phyloP scores from a whole-genome alignment of 2,113 vertebrate species.

The Dendropsophus ebraccatus region DNA sequence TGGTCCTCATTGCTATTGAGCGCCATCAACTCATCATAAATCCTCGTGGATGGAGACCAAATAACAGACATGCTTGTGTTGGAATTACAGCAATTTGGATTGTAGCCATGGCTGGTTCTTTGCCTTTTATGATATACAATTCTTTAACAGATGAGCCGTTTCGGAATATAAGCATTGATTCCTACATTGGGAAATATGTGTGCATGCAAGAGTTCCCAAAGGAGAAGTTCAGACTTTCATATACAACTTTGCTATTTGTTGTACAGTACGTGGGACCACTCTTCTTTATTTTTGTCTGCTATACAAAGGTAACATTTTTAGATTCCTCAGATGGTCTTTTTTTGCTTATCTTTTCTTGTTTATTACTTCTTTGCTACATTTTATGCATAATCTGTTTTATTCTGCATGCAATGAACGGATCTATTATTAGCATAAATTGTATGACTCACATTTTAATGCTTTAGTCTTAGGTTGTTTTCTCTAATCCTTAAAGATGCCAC shows the following conservation, averaged over 20 bases:
- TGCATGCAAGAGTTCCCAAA: slow-evolving; percentile 83
- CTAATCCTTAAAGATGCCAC: not conserved
- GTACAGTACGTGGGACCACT: slow-evolving; percentile 85
- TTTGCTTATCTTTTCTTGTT: too few species aligned
- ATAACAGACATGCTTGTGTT: slow-evolving; percentile 81
- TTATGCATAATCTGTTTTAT: not conserved
- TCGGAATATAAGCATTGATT: slow-evolving; percentile 76
- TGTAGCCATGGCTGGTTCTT: slow-evolving; percentile 77
- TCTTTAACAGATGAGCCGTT: slow-evolving; percentile 81
- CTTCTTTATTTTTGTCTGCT: slow-evolving; percentile 88
- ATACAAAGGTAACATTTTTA: slow-evolving; percentile 82
- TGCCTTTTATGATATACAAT: slow-evolving; percentile 82
- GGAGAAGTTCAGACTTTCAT: slow-evolving; percentile 78
- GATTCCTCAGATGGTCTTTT: not conserved
- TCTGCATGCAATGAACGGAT: not conserved
- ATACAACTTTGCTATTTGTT: slow-evolving; percentile 82
- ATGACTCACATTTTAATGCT: not conserved
- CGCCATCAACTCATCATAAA: slow-evolving; percentile 88
- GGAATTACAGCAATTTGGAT: slow-evolving; percentile 83
- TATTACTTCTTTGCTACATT: not conserved
- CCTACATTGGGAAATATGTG: slow-evolving; percentile 83
- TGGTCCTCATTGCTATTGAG: slow-evolving; percentile 86
- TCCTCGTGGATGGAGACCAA: slow-evolving; percentile 84
- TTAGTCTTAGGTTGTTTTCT: not conserved
- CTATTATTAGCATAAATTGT: not conserved